phyloP scores from a whole-genome alignment of 2,797 vertebrate genomes.

The Chloroceryle inda region DNA sequence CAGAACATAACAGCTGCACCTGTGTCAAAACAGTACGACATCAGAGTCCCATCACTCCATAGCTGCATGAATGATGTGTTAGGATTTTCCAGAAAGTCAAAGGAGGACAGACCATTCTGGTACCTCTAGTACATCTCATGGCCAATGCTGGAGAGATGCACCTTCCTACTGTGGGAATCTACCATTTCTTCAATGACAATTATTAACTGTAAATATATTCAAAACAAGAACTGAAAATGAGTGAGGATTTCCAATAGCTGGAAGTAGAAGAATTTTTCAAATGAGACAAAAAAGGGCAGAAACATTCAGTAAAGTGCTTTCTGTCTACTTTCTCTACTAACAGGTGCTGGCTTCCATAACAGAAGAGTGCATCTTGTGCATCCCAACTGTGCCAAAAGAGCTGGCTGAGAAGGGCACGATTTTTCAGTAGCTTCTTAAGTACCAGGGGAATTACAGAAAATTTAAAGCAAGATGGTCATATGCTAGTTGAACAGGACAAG shows the following conservation, averaged over 20 bases:
- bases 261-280: neutral
- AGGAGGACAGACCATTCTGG: rapidly evolving
- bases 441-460: neutral
- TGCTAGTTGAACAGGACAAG: neutral
- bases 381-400: neutral
- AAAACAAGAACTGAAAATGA: neutral
- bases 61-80: neutral
- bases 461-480: neutral
- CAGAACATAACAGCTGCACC: neutral
- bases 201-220: neutral
- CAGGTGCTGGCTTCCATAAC: neutral
- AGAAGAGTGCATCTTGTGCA: neutral
- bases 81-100: neutral
- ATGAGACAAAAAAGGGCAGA: neutral
- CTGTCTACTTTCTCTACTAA: neutral
- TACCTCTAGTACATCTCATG: neutral
- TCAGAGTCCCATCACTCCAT: neutral
- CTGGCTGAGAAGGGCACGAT: neutral
- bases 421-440: neutral
- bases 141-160: rapidly evolving
- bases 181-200: neutral
- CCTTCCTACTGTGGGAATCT: neutral
- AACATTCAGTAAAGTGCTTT: neutral
- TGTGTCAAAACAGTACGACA: rapidly evolving
- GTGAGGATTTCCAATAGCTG: neutral